These are phyloP conservation scores for Sebastolobus altivelis DNA, from an alignment of 2,797 vertebrate genomes.

Conservation along the genomic window DNA sequence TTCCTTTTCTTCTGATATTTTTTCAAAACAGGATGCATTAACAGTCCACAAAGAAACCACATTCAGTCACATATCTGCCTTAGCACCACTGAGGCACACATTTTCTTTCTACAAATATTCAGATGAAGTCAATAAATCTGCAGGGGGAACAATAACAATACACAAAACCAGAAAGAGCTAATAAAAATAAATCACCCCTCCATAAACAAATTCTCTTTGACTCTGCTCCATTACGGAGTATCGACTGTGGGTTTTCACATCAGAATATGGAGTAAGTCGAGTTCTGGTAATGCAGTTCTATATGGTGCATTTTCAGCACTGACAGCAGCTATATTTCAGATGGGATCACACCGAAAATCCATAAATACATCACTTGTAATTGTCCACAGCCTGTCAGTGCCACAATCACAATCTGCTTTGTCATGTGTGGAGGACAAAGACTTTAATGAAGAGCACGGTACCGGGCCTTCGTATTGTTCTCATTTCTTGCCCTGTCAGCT, in stretches of 20 bases:
- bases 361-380: slow-evolving; percentile 80
- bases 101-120: slow-evolving; percentile 58
- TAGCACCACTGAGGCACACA: slow-evolving; percentile 28
- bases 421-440: slow-evolving; percentile 74
- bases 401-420: slow-evolving; percentile 70
- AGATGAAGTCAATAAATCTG: slow-evolving; percentile 70
- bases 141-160: slow-evolving; percentile 58
- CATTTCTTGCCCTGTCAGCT: slow-evolving; percentile 81
- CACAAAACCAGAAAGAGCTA: slow-evolving; percentile 55
- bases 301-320: slow-evolving; percentile 44
- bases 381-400: slow-evolving; percentile 70
- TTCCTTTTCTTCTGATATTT: slow-evolving; percentile 4
- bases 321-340: slow-evolving; percentile 70
- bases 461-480: slow-evolving; percentile 71
- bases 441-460: slow-evolving; percentile 73
- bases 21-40: slow-evolving; percentile 29
- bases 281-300: slow-evolving; percentile 47
- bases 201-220: slow-evolving; percentile 56
- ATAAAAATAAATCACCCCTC: slow-evolving; percentile 69
- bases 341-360: slow-evolving; percentile 65
- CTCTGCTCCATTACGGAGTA: slow-evolving; percentile 54
- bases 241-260: slow-evolving; percentile 48
- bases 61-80: slow-evolving; percentile 37
- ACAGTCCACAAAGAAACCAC: slow-evolving; percentile 33
- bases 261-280: slow-evolving; percentile 33